These are phyloP conservation scores for Torymus tubicola DNA, from an alignment of 2,888 invertebrate species.

Conservation along the genomic window DNA sequence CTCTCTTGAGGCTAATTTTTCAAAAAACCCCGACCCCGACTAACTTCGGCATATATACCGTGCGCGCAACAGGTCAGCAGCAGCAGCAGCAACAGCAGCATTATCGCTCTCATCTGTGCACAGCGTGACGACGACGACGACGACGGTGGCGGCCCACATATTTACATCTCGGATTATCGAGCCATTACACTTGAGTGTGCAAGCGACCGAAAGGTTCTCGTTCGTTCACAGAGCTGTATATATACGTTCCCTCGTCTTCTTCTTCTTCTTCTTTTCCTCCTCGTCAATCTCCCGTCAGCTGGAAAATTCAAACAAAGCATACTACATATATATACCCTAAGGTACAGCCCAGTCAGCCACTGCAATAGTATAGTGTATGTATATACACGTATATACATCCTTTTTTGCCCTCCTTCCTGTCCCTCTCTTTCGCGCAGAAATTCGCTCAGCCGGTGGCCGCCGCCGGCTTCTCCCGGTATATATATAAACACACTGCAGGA, in stretches of 20 bases:
- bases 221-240: slow-evolving; percentile 33
- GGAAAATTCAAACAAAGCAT: slow-evolving; percentile 25
- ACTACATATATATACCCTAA: neutral
- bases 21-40: too few species aligned
- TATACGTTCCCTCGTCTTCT: too few species aligned
- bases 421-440: neutral
- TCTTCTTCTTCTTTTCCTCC: too few species aligned
- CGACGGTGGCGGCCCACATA: neutral
- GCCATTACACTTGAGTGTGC: neutral
- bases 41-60: too few species aligned
- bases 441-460: too few species aligned
- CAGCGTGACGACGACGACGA: too few species aligned
- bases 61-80: slow-evolving; percentile 22
- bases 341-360: neutral
- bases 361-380: too few species aligned
- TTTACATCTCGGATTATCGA: slow-evolving; percentile 31
- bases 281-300: slow-evolving; percentile 16
- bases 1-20: too few species aligned
- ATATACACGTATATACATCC: neutral
- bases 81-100: too few species aligned
- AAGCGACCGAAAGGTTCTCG: neutral
- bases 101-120: slow-evolving; percentile 32
- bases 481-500: too few species aligned
- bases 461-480: too few species aligned
- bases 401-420: neutral